phyloP scores from a whole-genome alignment of 2,113 vertebrate genomes.

The Anthoscopus minutus region DNA sequence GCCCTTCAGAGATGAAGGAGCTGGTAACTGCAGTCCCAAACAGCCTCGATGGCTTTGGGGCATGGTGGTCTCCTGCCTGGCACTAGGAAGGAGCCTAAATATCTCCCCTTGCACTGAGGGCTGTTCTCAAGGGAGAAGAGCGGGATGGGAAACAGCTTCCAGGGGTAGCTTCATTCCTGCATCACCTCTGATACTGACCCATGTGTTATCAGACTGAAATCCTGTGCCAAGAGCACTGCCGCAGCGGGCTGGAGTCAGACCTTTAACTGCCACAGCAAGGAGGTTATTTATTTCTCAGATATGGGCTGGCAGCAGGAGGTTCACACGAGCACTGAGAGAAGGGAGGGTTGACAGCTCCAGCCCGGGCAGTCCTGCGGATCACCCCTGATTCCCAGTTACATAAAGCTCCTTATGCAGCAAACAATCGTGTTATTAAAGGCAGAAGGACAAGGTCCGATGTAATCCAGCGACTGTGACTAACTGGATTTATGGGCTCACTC shows the following conservation, averaged over 20 bases:
- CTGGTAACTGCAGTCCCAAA: not conserved
- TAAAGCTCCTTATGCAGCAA: constrained; percentile 50
- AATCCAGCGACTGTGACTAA: constrained; percentile 43
- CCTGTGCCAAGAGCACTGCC: fast-evolving
- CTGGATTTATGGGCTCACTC: constrained; percentile 32
- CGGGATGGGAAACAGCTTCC: fast-evolving
- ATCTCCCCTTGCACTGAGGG: not conserved
- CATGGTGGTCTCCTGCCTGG: not conserved
- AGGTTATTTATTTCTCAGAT: not conserved
- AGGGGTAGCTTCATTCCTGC: not conserved
- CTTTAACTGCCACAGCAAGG: not conserved
- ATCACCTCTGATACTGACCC: not conserved
- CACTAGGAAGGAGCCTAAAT: not conserved
- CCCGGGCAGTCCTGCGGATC: not conserved
- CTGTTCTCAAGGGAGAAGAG: not conserved
- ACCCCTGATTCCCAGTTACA: constrained; percentile 5
- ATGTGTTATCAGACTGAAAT: not conserved
- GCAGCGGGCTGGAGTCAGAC: not conserved
- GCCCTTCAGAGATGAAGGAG: not conserved
- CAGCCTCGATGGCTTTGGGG: not conserved
- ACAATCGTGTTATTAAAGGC: constrained; percentile 53
- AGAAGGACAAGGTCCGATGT: constrained; percentile 30
- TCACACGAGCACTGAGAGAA: not conserved
- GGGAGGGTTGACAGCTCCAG: not conserved
- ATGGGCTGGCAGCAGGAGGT: not conserved